A percentile compares a stretch with the other conserved stretches of the same genome.
Conservation (phyloP, 2,797 vertebrate species). For the Sebastes vulpes region DNA sequence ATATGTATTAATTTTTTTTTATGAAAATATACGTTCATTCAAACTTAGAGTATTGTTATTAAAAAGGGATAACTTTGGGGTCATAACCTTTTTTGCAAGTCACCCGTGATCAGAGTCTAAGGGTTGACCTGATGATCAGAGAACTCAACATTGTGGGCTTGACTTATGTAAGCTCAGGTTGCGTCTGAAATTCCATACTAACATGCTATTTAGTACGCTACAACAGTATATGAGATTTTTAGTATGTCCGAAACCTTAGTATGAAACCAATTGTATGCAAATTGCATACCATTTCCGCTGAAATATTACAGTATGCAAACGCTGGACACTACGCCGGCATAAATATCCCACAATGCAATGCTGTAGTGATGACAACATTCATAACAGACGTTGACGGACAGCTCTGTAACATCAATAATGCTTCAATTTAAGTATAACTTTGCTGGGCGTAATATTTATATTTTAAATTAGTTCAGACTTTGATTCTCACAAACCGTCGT, state of each 20-base stretch:
- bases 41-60: background rate
- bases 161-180: background rate
- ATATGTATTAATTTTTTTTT: too few species aligned
- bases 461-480: background rate
- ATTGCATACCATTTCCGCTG: too few species aligned
- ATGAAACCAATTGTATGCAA: too few species aligned
- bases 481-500: too few species aligned
- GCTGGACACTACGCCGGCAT: too few species aligned
- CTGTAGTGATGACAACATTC: too few species aligned
- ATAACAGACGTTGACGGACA: too few species aligned
- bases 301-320: too few species aligned
- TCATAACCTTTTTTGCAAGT: background rate
- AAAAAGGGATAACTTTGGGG: background rate
- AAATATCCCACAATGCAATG: too few species aligned
- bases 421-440: background rate
- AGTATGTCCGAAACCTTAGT: too few species aligned
- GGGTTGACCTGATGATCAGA: background rate
- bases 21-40: background rate
- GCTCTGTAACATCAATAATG: background rate
- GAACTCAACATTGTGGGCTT: background rate
- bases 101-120: background rate
- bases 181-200: background rate
- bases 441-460: background rate
- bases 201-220: background rate
- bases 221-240: too few species aligned